phyloP scores from a whole-genome alignment of 2,888 invertebrate species.

The Eupithecia dodoneata region DNA sequence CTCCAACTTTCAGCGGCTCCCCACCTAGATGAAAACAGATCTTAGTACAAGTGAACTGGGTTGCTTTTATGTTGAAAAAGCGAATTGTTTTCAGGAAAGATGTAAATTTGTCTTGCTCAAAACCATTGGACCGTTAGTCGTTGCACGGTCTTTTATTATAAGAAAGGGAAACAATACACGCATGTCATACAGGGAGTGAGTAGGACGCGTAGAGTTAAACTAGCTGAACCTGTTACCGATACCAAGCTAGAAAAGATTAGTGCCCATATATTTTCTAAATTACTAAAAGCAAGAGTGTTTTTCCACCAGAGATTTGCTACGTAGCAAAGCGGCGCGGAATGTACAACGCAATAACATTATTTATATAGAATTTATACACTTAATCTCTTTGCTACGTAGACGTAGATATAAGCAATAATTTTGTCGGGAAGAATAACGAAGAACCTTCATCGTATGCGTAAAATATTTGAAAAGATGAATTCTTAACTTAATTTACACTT shows the following conservation, averaged over 20 bases:
- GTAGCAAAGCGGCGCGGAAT: not conserved
- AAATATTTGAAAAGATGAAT: not conserved
- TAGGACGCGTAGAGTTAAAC: not conserved
- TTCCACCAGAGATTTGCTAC: not conserved
- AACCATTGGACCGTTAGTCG: not conserved
- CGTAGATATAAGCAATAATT: not conserved
- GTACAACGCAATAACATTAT: no score
- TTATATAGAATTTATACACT: not conserved
- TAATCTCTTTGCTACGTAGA: not conserved
- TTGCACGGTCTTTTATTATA: not conserved
- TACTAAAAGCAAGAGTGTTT: not conserved
- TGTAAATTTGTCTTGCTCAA: not conserved
- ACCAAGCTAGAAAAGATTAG: not conserved
- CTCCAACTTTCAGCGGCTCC: conserved; percentile 79
- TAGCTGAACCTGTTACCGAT: not conserved
- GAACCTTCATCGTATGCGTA: not conserved
- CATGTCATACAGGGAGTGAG: not conserved
- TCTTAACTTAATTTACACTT: not conserved
- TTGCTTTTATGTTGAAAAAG: not conserved
- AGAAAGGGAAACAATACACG: not conserved
- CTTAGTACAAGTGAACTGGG: not conserved
- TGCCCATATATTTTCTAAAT: not conserved
- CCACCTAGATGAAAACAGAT: conserved; percentile 56
- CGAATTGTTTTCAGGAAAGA: not conserved
- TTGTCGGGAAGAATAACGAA: not conserved